Conservation (phyloP, 2,113 vertebrate species). For the Hippocampus mohnikei region DNA sequence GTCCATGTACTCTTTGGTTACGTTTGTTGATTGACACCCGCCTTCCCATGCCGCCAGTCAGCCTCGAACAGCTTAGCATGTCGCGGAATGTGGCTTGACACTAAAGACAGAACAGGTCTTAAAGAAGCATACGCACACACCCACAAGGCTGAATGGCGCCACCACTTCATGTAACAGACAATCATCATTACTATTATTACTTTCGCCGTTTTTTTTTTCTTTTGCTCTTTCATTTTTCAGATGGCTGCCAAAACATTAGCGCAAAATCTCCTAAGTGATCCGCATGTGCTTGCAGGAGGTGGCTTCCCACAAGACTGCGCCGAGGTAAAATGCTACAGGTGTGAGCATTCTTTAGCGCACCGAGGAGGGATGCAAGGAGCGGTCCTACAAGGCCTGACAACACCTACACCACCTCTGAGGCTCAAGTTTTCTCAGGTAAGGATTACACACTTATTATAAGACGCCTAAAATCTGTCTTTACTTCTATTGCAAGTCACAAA, state of each 20-base stretch:
- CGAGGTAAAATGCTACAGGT: constrained; percentile 53
- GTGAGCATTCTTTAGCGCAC: constrained; percentile 52
- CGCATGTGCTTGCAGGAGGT: constrained; percentile 39
- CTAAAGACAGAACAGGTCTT: constrained; percentile 34
- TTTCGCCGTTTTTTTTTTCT: constrained; percentile 42
- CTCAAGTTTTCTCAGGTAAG: constrained; percentile 45
- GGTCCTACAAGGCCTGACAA: constrained; percentile 40
- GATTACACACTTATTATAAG: constrained; percentile 30
- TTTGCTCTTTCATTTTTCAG: constrained; percentile 56
- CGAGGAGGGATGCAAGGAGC: constrained; percentile 43
- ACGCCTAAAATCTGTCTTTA: constrained; percentile 15
- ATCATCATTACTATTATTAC: constrained; percentile 33
- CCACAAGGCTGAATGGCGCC: constrained; percentile 50
- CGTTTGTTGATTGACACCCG: constrained; percentile 36
- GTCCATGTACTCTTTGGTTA: constrained; percentile 12
- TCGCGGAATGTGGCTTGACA: constrained; percentile 47
- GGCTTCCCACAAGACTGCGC: constrained; percentile 42
- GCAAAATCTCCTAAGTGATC: constrained; percentile 60
- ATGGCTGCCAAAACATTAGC: constrained; percentile 63
- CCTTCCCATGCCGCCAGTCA: constrained; percentile 22
- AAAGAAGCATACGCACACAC: constrained; percentile 45
- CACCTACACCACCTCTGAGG: constrained; percentile 31
- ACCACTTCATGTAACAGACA: constrained; percentile 30
- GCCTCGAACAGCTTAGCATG: constrained; percentile 39
- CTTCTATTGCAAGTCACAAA: constrained; percentile 21